A percentile compares a stretch with the other conserved stretches of the same genome.
Evolutionary conservation across 2,797 vertebrate genomes (phyloP).

Genomic region (Acestrorhynchus altus): DNA sequence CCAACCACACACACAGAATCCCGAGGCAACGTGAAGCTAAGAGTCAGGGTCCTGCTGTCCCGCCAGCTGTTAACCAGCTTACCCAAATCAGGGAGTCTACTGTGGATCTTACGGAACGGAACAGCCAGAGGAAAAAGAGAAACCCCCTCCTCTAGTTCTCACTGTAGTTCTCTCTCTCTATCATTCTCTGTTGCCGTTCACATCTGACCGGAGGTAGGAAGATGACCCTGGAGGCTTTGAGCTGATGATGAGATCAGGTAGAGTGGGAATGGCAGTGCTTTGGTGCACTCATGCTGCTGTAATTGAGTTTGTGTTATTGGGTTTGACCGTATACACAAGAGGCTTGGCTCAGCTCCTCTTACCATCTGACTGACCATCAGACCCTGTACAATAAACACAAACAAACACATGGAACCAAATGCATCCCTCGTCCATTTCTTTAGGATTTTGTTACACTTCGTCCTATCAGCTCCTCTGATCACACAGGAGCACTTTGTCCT

Average conservation of each 20-base stretch:
- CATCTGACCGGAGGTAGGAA: background rate
- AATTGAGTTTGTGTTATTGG: constrained; percentile 10
- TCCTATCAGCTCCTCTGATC: no score
- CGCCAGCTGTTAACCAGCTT: constrained; percentile 28
- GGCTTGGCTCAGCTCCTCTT: constrained; percentile 9
- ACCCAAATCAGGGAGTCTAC: constrained; percentile 18
- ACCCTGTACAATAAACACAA: background rate
- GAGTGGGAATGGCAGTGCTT: background rate
- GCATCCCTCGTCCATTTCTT: no score
- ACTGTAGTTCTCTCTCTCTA: background rate
- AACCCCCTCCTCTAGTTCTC: background rate
- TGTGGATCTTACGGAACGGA: constrained; percentile 12
- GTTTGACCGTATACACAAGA: background rate
- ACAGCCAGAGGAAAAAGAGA: constrained; percentile 8
- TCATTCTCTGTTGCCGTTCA: background rate
- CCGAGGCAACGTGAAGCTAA: constrained; percentile 2
- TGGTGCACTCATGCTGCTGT: background rate
- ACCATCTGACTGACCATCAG: background rate
- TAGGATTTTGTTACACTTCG: no score
- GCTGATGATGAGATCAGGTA: constrained; percentile 7
- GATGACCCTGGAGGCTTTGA: background rate
- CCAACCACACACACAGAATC: constrained; percentile 16
- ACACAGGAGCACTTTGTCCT: no score
- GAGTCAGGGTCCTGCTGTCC: constrained; percentile 28
- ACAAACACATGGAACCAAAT: background rate